Percentiles rank a stretch among this genome's conserved stretches.
These are phyloP conservation scores for Hylaeus volcanicus DNA, from an alignment of 1,140 invertebrate genomes.

Conservation along the genomic window DNA sequence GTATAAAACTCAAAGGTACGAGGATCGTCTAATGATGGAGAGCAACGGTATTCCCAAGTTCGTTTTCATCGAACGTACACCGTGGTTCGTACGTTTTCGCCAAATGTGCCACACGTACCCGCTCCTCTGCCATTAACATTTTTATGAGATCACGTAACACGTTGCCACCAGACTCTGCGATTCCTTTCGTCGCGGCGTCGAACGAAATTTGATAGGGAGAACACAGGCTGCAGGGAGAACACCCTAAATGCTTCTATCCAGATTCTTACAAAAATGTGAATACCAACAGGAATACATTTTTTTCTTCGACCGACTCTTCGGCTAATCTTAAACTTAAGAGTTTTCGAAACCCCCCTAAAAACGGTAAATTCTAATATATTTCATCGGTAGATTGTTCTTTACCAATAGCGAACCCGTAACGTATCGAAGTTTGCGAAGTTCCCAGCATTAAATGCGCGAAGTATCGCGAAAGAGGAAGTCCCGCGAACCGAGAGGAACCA, in stretches of 20 bases:
- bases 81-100: neutral
- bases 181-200: conserved; percentile 55
- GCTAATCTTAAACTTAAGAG: no score
- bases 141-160: conserved; percentile 77
- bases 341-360: no score
- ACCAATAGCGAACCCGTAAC: no score
- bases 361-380: no score
- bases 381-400: no score
- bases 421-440: no score
- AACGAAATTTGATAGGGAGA: conserved; percentile 53
- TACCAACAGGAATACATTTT: no score
- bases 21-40: conserved; percentile 38
- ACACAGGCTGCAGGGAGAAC: no score
- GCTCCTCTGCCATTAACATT: conserved; percentile 71
- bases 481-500: conserved; percentile 23
- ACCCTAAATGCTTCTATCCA: no score
- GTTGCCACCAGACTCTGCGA: conserved; percentile 35
- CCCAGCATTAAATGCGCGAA: neutral
- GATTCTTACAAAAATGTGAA: no score
- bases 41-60: conserved; percentile 4
- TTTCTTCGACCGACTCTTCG: no score
- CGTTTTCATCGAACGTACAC: neutral
- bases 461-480: neutral
- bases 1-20: conserved; percentile 61
- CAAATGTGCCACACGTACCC: conserved; percentile 8